A percentile compares a stretch with the other conserved stretches of the same genome.
Evolutionary conservation across 1,140 invertebrate genomes (phyloP).

Genomic region (Zaprionus lachaisei): DNA sequence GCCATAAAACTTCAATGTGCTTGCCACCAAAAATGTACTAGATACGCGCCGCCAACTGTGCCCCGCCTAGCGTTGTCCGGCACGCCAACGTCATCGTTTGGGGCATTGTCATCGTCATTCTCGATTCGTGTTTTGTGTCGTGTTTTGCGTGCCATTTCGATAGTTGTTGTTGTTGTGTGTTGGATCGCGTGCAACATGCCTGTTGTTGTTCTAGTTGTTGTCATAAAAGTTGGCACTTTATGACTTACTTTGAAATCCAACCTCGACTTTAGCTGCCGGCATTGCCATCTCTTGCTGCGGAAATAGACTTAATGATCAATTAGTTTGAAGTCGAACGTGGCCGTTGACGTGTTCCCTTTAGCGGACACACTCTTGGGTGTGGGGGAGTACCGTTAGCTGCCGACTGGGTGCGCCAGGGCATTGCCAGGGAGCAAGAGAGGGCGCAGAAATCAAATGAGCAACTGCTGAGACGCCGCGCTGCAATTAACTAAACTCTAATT

Average conservation of each 20-base stretch:
- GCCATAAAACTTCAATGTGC: constrained; percentile 65
- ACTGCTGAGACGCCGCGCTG: constrained; percentile 61
- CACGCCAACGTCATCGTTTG: constrained; percentile 38
- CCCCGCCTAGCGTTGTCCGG: constrained; percentile 18
- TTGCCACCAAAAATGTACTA: constrained; percentile 29
- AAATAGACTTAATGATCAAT: constrained; percentile 82
- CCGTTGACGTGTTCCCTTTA: constrained; percentile 29
- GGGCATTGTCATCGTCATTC: constrained; percentile 35
- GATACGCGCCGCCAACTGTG: constrained; percentile 24
- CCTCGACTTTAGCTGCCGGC: constrained; percentile 41
- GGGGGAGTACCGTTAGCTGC: constrained; percentile 65
- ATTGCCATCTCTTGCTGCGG: constrained; percentile 43
- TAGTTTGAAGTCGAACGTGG: constrained; percentile 55
- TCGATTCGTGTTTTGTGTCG: constrained; percentile 19
- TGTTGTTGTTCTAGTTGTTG: constrained; percentile 53
- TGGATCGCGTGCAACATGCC: constrained; percentile 75
- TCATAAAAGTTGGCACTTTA: constrained; percentile 79
- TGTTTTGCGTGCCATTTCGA: constrained; percentile 32
- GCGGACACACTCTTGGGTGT: neutral
- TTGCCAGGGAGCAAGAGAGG: neutral
- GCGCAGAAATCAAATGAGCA: constrained; percentile 59
- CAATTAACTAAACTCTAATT: constrained; percentile 79
- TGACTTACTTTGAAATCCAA: constrained; percentile 66
- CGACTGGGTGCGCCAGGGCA: constrained; percentile 55
- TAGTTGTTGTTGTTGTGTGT: constrained; percentile 31